A percentile compares a stretch with the other conserved stretches of the same genome.
phyloP scores from a whole-genome alignment of 1,140 invertebrate species.

The Spodoptera litura region DNA sequence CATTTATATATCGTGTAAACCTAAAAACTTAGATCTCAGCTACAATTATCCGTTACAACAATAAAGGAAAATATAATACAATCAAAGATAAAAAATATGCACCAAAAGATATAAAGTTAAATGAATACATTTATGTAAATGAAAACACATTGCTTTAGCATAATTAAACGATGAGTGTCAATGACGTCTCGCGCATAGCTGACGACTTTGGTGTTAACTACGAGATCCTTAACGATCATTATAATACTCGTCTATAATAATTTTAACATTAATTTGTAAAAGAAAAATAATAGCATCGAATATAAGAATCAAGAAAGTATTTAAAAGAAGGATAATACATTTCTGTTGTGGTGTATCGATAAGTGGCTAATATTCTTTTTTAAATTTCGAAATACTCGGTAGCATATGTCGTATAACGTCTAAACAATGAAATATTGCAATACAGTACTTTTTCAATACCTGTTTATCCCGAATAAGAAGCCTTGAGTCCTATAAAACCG shows the following conservation, averaged over 20 bases:
- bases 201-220: conserved; percentile 21
- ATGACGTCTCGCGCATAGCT: conserved; percentile 6
- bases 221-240: conserved; percentile 10
- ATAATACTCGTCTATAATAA: not conserved
- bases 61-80: not conserved
- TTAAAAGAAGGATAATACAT: not conserved
- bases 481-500: no score
- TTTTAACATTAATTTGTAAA: not conserved
- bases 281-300: not conserved
- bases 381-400: no score
- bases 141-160: conserved; percentile 32
- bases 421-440: no score
- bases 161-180: conserved; percentile 37
- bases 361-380: no score
- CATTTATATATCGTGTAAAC: no score
- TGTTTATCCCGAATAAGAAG: no score
- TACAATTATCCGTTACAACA: no score
- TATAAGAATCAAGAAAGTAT: not conserved
- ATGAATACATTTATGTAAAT: conserved; percentile 37
- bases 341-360: no score
- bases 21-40: no score
- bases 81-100: not conserved
- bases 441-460: no score
- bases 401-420: no score
- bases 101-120: conserved; percentile 12